phyloP scores from a whole-genome alignment of 2,797 vertebrate genomes.

The Enteromius treurensis region DNA sequence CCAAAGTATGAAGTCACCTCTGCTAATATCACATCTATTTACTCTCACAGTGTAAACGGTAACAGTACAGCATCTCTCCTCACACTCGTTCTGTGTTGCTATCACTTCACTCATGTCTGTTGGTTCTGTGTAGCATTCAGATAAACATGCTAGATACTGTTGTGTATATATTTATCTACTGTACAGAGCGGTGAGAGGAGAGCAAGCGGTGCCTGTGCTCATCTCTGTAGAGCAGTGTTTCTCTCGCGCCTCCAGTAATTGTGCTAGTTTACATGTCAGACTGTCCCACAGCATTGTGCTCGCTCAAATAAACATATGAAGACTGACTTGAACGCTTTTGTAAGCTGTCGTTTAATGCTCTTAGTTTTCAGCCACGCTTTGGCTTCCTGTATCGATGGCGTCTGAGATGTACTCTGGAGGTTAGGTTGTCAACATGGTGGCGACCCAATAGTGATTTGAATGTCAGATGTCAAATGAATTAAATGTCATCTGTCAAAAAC shows the following conservation, averaged over 20 bases:
- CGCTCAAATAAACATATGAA: slow-evolving; percentile 1
- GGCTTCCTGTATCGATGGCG: slow-evolving; percentile 66
- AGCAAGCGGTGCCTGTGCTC: slow-evolving; percentile 74
- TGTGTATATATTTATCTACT: slow-evolving; percentile 56
- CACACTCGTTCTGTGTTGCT: not conserved
- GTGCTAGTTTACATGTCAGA: slow-evolving; percentile 32
- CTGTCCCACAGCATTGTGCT: slow-evolving; percentile 7
- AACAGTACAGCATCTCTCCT: not conserved
- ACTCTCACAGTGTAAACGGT: not conserved
- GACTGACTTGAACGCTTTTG: slow-evolving; percentile 30
- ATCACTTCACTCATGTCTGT: not conserved
- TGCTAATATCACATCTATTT: slow-evolving; percentile 58
- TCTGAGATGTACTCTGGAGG: slow-evolving; percentile 59
- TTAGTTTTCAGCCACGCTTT: slow-evolving; percentile 49
- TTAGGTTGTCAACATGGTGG: slow-evolving; percentile 62
- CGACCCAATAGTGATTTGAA: slow-evolving; percentile 76
- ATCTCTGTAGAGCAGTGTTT: slow-evolving; percentile 67
- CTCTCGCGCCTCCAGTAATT: slow-evolving; percentile 52
- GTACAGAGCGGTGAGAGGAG: slow-evolving; percentile 71
- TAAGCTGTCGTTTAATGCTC: slow-evolving; percentile 33
- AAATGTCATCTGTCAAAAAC: slow-evolving; percentile 82
- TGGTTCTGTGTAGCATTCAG: not conserved
- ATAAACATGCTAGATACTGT: slow-evolving; percentile 47
- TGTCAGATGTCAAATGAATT: slow-evolving; percentile 81
- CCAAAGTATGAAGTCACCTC: slow-evolving; percentile 54